phyloP scores from a whole-genome alignment of 2,113 vertebrate species.

The Centropus bengalensis region DNA sequence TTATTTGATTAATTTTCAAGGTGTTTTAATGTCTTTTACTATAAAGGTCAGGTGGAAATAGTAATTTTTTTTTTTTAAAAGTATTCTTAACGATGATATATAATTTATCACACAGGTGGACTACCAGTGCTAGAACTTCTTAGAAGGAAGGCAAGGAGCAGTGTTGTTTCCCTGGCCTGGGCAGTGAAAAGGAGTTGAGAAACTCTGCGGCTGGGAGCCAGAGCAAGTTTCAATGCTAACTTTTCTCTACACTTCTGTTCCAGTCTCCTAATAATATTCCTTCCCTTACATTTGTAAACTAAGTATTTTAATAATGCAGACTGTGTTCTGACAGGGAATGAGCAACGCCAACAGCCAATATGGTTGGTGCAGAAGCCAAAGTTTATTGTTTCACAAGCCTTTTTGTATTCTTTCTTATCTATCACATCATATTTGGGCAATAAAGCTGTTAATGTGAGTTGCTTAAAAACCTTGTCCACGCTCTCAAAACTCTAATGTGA shows the following conservation, averaged over 20 bases:
- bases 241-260: neutral
- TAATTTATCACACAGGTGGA: neutral
- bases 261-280: neutral
- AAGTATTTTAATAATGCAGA: neutral
- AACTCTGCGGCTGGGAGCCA: neutral
- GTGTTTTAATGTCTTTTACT: neutral
- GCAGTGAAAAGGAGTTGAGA: neutral
- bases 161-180: neutral
- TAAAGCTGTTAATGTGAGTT: too few relatives aligned
- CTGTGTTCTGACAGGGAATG: too few relatives aligned
- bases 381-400: too few relatives aligned
- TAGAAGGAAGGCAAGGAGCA: neutral
- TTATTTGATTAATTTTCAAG: neutral
- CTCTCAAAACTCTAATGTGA: too few relatives aligned
- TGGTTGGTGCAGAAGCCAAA: too few relatives aligned
- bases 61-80: neutral
- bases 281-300: neutral
- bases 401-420: too few relatives aligned
- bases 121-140: neutral
- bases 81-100: neutral
- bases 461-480: too few relatives aligned
- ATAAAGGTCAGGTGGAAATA: neutral
- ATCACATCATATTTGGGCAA: too few relatives aligned
- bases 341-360: too few relatives aligned
- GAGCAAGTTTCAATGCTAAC: neutral